Evolutionary conservation across 2,888 invertebrate species (phyloP).

Genomic region (Stramonita haemastoma): DNA sequence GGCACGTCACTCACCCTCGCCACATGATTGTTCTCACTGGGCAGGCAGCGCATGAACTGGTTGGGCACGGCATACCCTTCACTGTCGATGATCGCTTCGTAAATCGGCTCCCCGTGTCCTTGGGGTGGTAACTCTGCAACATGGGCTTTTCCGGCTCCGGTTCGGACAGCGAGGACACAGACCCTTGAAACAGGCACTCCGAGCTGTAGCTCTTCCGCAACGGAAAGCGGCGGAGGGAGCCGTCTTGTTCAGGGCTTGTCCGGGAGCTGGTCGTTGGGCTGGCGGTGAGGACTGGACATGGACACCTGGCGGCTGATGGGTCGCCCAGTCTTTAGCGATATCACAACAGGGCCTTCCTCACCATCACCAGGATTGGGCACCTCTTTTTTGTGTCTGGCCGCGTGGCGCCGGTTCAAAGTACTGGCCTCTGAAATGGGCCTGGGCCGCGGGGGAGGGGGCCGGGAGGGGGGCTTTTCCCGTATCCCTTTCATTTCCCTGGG

Average conservation of each 20-base stretch:
- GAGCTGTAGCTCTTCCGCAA: slow-evolving; percentile 67
- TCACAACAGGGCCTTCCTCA: slow-evolving; percentile 32
- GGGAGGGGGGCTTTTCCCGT: slow-evolving; percentile 47
- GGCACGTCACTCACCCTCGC: background rate
- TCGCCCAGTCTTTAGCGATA: slow-evolving; percentile 14
- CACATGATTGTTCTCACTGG: background rate
- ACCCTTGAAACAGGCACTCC: slow-evolving; percentile 61
- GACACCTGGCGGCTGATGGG: slow-evolving; percentile 29
- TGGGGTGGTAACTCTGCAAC: slow-evolving; percentile 48
- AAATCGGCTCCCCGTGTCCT: slow-evolving; percentile 48
- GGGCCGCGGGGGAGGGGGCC: slow-evolving; percentile 50
- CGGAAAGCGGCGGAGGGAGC: slow-evolving; percentile 47
- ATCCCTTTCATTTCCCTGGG: slow-evolving; percentile 29
- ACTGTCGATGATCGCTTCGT: slow-evolving; percentile 68
- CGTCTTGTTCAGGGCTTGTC: slow-evolving; percentile 35
- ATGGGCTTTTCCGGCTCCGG: slow-evolving; percentile 31
- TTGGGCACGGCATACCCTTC: slow-evolving; percentile 70
- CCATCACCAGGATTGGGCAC: background rate
- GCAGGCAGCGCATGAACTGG: slow-evolving; percentile 47
- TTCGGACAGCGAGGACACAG: slow-evolving; percentile 28
- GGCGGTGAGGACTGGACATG: slow-evolving; percentile 31
- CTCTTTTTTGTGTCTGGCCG: background rate
- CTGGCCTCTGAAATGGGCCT: slow-evolving; percentile 47
- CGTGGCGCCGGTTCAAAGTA: background rate
- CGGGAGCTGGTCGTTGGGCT: slow-evolving; percentile 47